A percentile compares a stretch with the other conserved stretches of the same genome.
These are phyloP conservation scores for Percopsis transmontana DNA, from an alignment of 2,113 vertebrate species.

Conservation along the genomic window DNA sequence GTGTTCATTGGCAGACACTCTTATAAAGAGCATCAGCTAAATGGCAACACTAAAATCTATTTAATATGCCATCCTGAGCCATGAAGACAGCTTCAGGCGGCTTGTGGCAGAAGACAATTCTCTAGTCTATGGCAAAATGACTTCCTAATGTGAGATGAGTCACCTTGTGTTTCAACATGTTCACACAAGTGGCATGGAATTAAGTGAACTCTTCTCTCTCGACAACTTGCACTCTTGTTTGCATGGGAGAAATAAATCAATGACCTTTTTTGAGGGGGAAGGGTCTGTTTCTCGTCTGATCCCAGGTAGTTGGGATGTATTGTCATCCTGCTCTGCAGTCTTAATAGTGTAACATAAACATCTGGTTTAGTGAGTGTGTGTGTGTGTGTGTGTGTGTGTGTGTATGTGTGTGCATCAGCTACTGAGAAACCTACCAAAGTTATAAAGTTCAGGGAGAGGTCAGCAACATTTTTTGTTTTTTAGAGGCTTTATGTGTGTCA, in stretches of 20 bases:
- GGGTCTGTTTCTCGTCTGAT: background rate
- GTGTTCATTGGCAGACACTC: background rate
- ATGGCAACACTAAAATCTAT: background rate
- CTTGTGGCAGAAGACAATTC: background rate
- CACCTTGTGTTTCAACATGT: conserved; percentile 40
- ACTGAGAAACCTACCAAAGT: background rate
- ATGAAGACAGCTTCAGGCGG: background rate
- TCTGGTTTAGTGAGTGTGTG: conserved; percentile 5
- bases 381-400: conserved; percentile 19
- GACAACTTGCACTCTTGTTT: background rate
- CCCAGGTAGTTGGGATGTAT: background rate
- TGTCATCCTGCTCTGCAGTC: background rate
- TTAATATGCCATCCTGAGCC: background rate
- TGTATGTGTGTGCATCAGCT: background rate
- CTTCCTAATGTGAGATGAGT: too few species aligned
- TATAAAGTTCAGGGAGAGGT: too few species aligned
- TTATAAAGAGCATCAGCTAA: background rate
- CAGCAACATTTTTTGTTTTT: too few species aligned
- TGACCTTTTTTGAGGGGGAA: conserved; percentile 1
- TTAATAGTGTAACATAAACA: background rate
- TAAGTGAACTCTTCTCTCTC: conserved; percentile 11
- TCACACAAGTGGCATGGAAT: conserved; percentile 13
- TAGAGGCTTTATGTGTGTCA: too few species aligned
- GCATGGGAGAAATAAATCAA: conserved; percentile 10
- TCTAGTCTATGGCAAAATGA: too few species aligned